Base-by-base conservation (phyloP, 2,797 vertebrate species). In the Neomorphus geoffroyi region DNA sequence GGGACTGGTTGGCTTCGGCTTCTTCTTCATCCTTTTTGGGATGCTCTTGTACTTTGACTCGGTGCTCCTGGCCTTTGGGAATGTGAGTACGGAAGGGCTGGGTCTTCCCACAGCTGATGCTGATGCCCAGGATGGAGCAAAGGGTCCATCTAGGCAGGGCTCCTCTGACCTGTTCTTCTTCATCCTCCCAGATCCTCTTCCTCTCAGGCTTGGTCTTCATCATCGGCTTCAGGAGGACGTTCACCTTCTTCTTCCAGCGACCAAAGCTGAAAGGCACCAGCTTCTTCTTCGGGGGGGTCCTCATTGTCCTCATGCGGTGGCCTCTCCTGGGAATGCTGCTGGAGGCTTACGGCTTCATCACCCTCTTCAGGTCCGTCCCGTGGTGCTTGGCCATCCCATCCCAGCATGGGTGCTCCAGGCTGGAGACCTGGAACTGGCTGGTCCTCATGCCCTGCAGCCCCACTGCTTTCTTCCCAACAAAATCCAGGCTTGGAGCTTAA, bases 41-140 rank as follows among this genome's bases (percentile, higher is more conserved):
- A 80, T 98, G 35, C 94, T 99, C 70, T 97, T 99, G 92, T 99
- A 99, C 97, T 99, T 99, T 85, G 99, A 99, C 95, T 98, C 98
- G 0, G 99, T 99, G 86, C 98, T 99, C 88, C 81, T 99, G 97
- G 99, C 98, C 41, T 99, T 99, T 23, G 99, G 99, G 96, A 99
- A 99, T 0, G 99, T 99, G 97, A 99, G 99, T 98, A 64, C 14
- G 5, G 65, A 1, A 4, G 23, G 35, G 27, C 8, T 0, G 1
- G 18, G 15, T 11, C 35, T 53, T 9, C 28, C 78, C 13, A 5
- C 32, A 7, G 41, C 0, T 0, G 13, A 30, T 2, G 4, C 30
- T 7, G 28, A 3, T 22, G 32, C 50, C 32, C 18, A 54, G 43
- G 37, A 33, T 8, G 2, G 35, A 48, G 8, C 46, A 1, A 45